Percentiles rank a stretch among this genome's conserved stretches.
Evolutionary conservation across 2,888 invertebrate genomes (phyloP).

Genomic region (Rotaria socialis): DNA sequence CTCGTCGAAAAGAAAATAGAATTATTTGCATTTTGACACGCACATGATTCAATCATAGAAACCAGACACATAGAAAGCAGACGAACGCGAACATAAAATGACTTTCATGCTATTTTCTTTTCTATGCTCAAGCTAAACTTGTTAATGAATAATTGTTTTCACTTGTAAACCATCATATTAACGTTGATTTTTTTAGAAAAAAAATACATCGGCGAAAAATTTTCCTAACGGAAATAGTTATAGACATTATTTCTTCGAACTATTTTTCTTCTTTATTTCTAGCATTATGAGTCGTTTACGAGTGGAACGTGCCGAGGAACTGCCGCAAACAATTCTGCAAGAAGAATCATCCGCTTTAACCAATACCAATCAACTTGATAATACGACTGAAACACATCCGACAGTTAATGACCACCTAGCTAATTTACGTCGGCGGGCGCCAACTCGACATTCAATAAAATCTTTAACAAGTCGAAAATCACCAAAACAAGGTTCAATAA

Average conservation of each 20-base stretch:
- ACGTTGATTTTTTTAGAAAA: no score
- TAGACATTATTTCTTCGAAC: no score
- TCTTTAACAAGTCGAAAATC: background rate
- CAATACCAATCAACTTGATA: background rate
- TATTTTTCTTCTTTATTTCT: background rate
- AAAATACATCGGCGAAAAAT: no score
- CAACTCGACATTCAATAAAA: background rate
- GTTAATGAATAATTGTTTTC: background rate
- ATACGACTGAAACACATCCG: background rate
- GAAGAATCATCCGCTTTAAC: background rate
- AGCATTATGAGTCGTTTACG: background rate
- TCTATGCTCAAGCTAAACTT: background rate
- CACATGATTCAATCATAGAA: no score
- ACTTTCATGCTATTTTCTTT: background rate
- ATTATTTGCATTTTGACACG: no score
- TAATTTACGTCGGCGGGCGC: background rate
- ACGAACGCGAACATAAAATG: background rate
- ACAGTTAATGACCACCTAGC: background rate
- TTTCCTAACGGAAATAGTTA: no score
- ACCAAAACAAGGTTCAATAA: background rate
- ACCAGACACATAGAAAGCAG: no score
- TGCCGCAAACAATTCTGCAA: background rate
- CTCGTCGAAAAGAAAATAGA: no score
- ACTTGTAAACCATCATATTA: no score
- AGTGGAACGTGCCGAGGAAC: background rate